These are phyloP conservation scores for Zaprionus ornatus DNA, from an alignment of 1,140 invertebrate species.

Conservation along the genomic window DNA sequence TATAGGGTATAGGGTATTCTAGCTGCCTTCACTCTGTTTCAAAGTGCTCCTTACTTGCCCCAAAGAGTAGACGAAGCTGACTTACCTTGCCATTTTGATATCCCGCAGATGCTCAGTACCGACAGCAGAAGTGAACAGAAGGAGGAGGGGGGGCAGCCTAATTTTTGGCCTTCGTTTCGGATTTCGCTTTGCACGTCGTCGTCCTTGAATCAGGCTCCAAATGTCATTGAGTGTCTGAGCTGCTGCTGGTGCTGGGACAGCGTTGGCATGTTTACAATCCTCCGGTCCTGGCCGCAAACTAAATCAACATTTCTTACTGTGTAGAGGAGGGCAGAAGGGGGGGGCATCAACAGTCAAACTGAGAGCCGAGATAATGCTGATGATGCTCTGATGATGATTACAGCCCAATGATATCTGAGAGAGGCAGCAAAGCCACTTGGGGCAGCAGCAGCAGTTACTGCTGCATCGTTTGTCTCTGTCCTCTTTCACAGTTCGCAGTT, in stretches of 20 bases:
- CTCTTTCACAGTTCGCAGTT: not conserved
- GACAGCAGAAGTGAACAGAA: not conserved
- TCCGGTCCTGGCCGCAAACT: constrained; percentile 43
- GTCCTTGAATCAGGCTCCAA: constrained; percentile 40
- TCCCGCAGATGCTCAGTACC: constrained; percentile 23
- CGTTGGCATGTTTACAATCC: constrained; percentile 52
- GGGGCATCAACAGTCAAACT: not conserved
- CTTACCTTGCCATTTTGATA: constrained; percentile 68
- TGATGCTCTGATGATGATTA: constrained; percentile 59
- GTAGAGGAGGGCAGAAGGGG: too few species aligned
- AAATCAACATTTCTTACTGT: constrained; percentile 51
- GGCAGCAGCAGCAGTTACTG: constrained; percentile 50
- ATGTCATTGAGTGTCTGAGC: constrained; percentile 39
- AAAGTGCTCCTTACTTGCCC: not conserved
- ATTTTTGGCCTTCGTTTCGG: constrained; percentile 49
- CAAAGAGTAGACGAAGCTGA: constrained; percentile 12
- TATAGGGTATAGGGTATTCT: constrained; percentile 1
- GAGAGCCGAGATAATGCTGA: constrained; percentile 39
- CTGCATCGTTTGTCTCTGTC: constrained; percentile 68
- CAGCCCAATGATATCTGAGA: constrained; percentile 26
- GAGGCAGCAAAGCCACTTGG: constrained; percentile 10
- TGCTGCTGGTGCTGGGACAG: not conserved
- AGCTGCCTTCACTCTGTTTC: not conserved
- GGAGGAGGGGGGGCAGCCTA: not conserved
- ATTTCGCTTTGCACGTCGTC: constrained; percentile 23